These are phyloP conservation scores for Etheostoma nigrum DNA, from an alignment of 2,797 vertebrate species.

Conservation along the genomic window DNA sequence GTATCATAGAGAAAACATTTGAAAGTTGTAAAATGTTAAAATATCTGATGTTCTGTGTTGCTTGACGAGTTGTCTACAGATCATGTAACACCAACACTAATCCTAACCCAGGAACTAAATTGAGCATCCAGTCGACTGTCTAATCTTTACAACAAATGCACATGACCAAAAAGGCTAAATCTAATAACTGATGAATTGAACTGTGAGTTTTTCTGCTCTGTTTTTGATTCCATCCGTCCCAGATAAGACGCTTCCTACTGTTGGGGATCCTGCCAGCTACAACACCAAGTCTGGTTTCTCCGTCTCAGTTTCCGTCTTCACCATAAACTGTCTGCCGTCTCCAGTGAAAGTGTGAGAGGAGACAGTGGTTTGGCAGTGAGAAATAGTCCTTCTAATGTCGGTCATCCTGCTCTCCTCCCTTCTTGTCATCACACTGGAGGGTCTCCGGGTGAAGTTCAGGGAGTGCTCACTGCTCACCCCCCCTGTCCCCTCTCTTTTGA, in stretches of 20 bases:
- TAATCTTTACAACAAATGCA: not conserved
- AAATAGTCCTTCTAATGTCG: slow-evolving; percentile 40
- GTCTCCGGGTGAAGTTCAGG: slow-evolving; percentile 39
- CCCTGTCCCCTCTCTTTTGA: slow-evolving; percentile 6
- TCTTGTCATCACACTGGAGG: slow-evolving; percentile 42
- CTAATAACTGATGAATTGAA: not conserved
- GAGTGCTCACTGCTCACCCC: slow-evolving; percentile 4
- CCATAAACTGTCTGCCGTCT: slow-evolving; percentile 50
- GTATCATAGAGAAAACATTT: not conserved
- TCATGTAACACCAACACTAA: not conserved
- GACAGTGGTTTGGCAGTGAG: slow-evolving; percentile 73
- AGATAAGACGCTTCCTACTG: slow-evolving; percentile 25
- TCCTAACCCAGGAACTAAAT: not conserved
- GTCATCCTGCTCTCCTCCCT: slow-evolving; percentile 41
- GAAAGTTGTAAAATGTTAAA: no score
- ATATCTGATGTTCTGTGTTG: not conserved
- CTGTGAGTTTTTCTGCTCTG: not conserved
- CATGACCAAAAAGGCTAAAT: not conserved
- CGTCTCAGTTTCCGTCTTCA: slow-evolving; percentile 15
- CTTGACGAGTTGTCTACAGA: not conserved
- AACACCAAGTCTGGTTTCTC: slow-evolving; percentile 23
- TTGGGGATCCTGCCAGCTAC: not conserved
- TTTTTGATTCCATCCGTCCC: not conserved
- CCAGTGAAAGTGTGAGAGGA: slow-evolving; percentile 46
- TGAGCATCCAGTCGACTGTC: not conserved